phyloP scores from a whole-genome alignment of 2,113 vertebrate genomes.

The Blennius ocellaris region DNA sequence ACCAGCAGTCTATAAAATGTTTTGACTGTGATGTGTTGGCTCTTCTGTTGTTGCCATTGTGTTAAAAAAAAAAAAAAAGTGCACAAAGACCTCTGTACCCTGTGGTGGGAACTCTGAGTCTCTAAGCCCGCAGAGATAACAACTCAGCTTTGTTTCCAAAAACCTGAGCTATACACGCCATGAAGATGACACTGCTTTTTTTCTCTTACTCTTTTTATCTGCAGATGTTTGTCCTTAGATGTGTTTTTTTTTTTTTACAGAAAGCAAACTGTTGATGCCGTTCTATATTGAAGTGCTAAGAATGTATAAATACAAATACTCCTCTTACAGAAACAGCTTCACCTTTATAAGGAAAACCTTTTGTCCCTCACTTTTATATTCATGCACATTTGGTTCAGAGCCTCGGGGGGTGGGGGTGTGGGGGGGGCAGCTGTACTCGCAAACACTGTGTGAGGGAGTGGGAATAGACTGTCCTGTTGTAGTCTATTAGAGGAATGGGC shows the following conservation, averaged over 20 bases:
- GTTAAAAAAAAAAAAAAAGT: neutral
- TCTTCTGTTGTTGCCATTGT: constrained; percentile 37
- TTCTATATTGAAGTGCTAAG: neutral
- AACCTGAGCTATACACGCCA: constrained; percentile 1
- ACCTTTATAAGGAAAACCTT: neutral
- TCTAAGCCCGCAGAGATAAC: constrained; percentile 16
- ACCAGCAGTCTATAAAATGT: neutral
- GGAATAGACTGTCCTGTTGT: neutral
- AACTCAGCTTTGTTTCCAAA: neutral
- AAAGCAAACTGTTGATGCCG: neutral
- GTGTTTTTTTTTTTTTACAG: neutral
- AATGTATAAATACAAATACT: too few species aligned
- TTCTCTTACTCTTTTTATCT: neutral
- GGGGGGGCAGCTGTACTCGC: neutral
- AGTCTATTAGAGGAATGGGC: neutral
- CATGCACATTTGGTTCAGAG: neutral
- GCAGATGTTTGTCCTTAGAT: neutral
- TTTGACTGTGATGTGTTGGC: constrained; percentile 2
- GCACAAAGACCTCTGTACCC: too few species aligned
- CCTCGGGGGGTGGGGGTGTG: neutral
- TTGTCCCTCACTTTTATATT: neutral
- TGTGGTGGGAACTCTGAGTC: constrained; percentile 8
- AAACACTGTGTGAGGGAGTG: neutral
- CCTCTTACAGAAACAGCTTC: neutral
- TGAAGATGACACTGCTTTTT: neutral